Base-by-base conservation (phyloP, 2,888 invertebrate species). In the Eurytoma adleriae region DNA sequence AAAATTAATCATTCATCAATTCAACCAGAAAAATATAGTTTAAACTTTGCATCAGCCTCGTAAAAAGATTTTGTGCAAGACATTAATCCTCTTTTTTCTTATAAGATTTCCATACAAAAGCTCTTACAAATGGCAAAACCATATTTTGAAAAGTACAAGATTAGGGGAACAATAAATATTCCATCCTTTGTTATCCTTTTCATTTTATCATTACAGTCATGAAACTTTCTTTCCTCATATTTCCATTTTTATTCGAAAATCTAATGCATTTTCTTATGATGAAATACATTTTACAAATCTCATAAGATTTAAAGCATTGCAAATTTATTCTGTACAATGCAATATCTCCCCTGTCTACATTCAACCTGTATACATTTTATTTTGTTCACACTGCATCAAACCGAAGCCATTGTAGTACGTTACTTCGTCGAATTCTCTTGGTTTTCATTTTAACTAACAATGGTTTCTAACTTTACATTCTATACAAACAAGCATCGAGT, bases 401-500 rank as follows among this genome's bases (percentile, higher is more conserved):
- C 67, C 67, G 78, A 78, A 81, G 81, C 78, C 78, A 75, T 78
- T 81, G 81, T 80, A 78, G 78, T 62, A 74, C 75, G 66, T 75
- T 27, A 78, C 78, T 81, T 81, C 57, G 67, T 24, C 66, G 27
- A 56, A 66, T 74, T 30, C 54, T 74, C 61, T 66, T 64, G 52
- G 50, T 74, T 74, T 66, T 64, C 40, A 57, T 71, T 74, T 67
- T 50, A 68, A 68, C 75, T 70, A 81, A 74, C 74, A 78, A 78
- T 78, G 66, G 67, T 78, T 74, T 75, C 40, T 81, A 72, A 79
- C 76, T 81, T 81, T 81, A 81, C 72, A 81, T 64, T 79, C 79
- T 81, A 81, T 81, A 81, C 81, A 81, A 79, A 81, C 81, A 81
- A 78, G 81, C 79, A 77, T 73, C 72, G 79, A 82, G 79, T 64